These are phyloP conservation scores for Platyura marginata DNA, from an alignment of 1,140 invertebrate genomes.

Conservation along the genomic window DNA sequence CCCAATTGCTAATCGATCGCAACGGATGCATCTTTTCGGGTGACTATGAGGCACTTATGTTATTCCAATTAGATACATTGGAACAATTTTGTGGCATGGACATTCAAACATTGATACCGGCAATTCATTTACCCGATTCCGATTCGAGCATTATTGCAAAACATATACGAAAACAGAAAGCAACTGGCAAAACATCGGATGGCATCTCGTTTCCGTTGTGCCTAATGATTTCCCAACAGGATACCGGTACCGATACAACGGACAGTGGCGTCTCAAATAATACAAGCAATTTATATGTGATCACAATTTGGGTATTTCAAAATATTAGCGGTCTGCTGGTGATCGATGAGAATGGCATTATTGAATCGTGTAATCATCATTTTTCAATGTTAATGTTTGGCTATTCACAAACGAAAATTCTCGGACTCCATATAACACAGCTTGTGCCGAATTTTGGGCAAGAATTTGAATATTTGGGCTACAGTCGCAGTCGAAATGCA, in stretches of 20 bases:
- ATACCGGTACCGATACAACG: constrained; percentile 5
- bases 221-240: constrained; percentile 29
- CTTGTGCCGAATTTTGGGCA: constrained; percentile 33
- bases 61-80: constrained; percentile 29
- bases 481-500: constrained; percentile 25
- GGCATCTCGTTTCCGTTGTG: constrained; percentile 40
- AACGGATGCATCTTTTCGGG: constrained; percentile 26
- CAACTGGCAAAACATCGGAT: constrained; percentile 39
- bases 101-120: constrained; percentile 28
- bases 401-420: constrained; percentile 34
- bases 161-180: constrained; percentile 33
- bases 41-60: constrained; percentile 24
- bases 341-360: constrained; percentile 35
- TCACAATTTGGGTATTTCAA: constrained; percentile 36
- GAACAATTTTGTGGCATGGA: constrained; percentile 29
- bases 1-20: constrained; percentile 24
- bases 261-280: constrained; percentile 12
- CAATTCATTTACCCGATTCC: constrained; percentile 27
- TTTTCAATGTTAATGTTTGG: constrained; percentile 45
- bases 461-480: constrained; percentile 16
- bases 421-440: constrained; percentile 34
- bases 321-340: constrained; percentile 50
- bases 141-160: constrained; percentile 23
- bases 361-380: constrained; percentile 45
- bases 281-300: constrained; percentile 15